phyloP scores from a whole-genome alignment of 1,140 invertebrate species.

The Macrocentrus cingulum region DNA sequence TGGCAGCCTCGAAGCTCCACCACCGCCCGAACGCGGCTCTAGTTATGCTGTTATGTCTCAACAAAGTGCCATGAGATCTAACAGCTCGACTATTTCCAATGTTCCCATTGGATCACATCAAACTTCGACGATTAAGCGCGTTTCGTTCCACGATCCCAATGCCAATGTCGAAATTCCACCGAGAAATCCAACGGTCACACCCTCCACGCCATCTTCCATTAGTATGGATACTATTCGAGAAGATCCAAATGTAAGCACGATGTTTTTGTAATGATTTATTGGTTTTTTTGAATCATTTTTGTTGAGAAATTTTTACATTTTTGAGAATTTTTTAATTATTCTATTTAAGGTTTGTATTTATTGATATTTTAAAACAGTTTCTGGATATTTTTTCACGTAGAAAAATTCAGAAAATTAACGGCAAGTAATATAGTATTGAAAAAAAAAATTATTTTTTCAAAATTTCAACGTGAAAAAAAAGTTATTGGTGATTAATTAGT shows the following conservation, averaged over 20 bases:
- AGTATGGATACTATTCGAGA: slow-evolving; percentile 69
- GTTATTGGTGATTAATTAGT: too few species aligned
- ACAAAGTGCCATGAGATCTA: slow-evolving; percentile 55
- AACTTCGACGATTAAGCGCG: slow-evolving; percentile 60
- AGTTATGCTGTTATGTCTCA: slow-evolving; percentile 80
- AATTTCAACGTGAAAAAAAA: too few species aligned
- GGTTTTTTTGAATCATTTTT: too few species aligned
- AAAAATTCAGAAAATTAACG: too few species aligned
- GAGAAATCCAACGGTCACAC: slow-evolving; percentile 39
- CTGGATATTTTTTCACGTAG: too few species aligned
- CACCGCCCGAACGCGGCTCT: slow-evolving; percentile 77
- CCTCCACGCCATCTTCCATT: slow-evolving; percentile 46
- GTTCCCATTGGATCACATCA: slow-evolving; percentile 42
- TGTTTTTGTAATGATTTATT: slow-evolving; percentile 9
- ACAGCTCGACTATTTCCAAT: slow-evolving; percentile 52
- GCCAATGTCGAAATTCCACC: slow-evolving; percentile 60
- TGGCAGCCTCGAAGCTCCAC: slow-evolving; percentile 61
- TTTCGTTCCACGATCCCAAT: slow-evolving; percentile 76
- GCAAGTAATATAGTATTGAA: too few species aligned
- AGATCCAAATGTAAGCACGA: slow-evolving; percentile 81
- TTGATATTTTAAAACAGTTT: too few species aligned
- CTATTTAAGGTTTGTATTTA: too few species aligned
- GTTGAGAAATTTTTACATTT: too few species aligned
- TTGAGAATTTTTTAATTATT: too few species aligned
- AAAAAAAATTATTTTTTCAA: too few species aligned